Conservation (phyloP, 2,113 vertebrate genomes). For the Equus przewalskii region DNA sequence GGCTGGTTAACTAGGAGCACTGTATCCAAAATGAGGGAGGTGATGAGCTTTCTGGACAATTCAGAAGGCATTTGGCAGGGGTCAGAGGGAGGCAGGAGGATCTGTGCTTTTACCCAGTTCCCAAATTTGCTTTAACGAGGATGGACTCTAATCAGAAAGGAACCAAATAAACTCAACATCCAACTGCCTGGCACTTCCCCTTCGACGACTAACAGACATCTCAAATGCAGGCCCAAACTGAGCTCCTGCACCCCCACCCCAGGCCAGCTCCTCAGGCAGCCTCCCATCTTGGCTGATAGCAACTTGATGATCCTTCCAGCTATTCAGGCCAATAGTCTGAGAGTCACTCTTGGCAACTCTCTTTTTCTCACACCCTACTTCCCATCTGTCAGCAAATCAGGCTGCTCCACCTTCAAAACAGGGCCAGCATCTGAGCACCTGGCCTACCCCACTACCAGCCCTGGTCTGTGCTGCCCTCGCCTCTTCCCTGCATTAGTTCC, state of each 20-base stretch:
- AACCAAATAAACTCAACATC: neutral
- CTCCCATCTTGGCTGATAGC: neutral
- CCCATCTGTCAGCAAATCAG: neutral
- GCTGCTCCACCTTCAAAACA: neutral
- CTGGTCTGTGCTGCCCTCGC: rapidly evolving
- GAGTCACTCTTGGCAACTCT: neutral
- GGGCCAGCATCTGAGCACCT: neutral
- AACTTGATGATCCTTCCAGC: neutral
- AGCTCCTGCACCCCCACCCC: neutral
- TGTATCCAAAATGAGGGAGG: neutral
- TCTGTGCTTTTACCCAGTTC: neutral
- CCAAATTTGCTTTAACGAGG: neutral
- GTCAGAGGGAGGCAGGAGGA: neutral
- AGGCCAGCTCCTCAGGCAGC: rapidly evolving
- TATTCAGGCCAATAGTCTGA: neutral
- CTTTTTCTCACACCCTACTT: neutral
- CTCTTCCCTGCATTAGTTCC: neutral
- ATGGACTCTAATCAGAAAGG: neutral
- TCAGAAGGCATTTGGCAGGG: neutral
- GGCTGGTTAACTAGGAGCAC: neutral
- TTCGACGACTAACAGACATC: neutral
- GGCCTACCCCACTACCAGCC: no score
- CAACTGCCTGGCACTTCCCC: neutral
- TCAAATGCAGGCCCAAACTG: neutral
- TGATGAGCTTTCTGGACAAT: neutral